Conservation (phyloP, 2,797 vertebrate species). For the Echeneis naucrates region DNA sequence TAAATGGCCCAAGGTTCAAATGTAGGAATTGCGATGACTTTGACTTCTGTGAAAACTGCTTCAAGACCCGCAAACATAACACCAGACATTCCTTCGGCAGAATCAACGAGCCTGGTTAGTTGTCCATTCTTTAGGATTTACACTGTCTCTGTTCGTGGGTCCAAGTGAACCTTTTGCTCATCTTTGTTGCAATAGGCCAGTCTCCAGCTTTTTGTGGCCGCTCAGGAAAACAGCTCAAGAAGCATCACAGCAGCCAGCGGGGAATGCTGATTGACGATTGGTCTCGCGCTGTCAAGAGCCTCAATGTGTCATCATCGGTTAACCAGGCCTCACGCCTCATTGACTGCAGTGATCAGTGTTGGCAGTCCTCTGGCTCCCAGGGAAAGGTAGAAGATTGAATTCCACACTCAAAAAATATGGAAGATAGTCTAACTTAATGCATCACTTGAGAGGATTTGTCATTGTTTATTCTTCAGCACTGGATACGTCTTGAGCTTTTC, state of each 20-base stretch:
- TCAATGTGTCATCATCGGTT: constrained; percentile 94
- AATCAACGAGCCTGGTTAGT: constrained; percentile 96
- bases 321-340: constrained; percentile 96
- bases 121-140: not conserved
- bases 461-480: constrained; percentile 86
- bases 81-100: constrained; percentile 94
- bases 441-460: constrained; percentile 9
- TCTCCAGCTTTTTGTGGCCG: constrained; percentile 94
- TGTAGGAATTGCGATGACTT: constrained; percentile 98
- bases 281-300: constrained; percentile 95
- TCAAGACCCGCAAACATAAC: constrained; percentile 97
- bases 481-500: constrained; percentile 98
- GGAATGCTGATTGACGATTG: constrained; percentile 97
- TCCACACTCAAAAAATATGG: not conserved
- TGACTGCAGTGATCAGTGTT: constrained; percentile 95
- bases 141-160: not conserved
- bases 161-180: not conserved
- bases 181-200: constrained; percentile 86
- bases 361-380: constrained; percentile 98
- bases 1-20: constrained; percentile 97
- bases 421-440: constrained; percentile 3
- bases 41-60: constrained; percentile 97
- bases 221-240: constrained; percentile 96
- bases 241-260: constrained; percentile 91
- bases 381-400: constrained; percentile 88